Conservation (phyloP, 1,140 invertebrate genomes). For the Chionoecetes opilio region DNA sequence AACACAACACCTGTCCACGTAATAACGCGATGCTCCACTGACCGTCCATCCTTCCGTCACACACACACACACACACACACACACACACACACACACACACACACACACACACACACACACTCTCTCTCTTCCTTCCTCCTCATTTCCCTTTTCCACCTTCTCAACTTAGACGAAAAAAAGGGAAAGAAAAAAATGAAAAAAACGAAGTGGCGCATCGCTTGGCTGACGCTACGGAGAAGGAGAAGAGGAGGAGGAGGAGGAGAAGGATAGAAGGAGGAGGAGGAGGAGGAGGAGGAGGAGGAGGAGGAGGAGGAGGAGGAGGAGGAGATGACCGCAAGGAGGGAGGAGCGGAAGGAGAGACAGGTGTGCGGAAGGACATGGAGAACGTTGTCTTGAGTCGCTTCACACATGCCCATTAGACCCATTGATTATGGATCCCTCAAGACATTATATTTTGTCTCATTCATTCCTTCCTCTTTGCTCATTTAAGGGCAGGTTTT, state of each 20-base stretch:
- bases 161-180: too few species aligned
- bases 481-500: too few species aligned
- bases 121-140: neutral
- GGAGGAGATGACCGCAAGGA: neutral
- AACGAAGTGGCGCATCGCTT: neutral
- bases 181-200: neutral
- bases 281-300: neutral
- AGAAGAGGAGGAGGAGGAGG: neutral
- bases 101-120: neutral
- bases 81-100: neutral
- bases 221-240: neutral
- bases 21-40: neutral
- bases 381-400: neutral
- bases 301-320: neutral
- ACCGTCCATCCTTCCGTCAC: neutral
- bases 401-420: neutral
- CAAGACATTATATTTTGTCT: neutral
- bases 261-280: neutral
- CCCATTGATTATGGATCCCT: neutral
- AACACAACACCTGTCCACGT: neutral
- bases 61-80: neutral
- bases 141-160: neutral
- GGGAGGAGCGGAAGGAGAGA: neutral
- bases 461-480: neutral
- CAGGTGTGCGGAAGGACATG: neutral